phyloP scores from a whole-genome alignment of 2,888 invertebrate genomes.

The Netelia melanura region DNA sequence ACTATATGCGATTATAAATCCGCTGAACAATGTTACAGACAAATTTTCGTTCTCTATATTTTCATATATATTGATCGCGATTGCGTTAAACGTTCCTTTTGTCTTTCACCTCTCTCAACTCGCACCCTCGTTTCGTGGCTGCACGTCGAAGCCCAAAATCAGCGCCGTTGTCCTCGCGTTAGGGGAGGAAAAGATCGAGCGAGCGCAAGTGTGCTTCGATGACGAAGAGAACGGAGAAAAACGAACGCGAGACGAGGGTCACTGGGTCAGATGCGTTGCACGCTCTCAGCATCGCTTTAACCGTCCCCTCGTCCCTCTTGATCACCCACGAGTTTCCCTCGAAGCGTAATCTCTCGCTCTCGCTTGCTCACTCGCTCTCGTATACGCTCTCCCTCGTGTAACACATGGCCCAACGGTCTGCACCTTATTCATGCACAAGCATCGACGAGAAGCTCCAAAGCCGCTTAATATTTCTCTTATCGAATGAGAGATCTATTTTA shows the following conservation, averaged over 20 bases:
- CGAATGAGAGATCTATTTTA: conserved; percentile 29
- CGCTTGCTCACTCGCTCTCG: conserved; percentile 49
- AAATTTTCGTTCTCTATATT: background rate
- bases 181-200: conserved; percentile 32
- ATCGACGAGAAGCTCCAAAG: conserved; percentile 40
- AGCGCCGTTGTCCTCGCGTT: conserved; percentile 28
- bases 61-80: background rate
- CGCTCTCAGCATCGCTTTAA: conserved; percentile 71
- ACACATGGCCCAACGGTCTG: conserved; percentile 79
- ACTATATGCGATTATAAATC: background rate
- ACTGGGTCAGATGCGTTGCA: conserved; percentile 83
- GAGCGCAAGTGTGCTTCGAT: conserved; percentile 29
- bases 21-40: background rate
- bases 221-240: conserved; percentile 68
- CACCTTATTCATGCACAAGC: conserved; percentile 37
- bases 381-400: conserved; percentile 66
- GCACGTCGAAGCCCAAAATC: conserved; percentile 26
- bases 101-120: background rate
- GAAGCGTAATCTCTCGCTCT: conserved; percentile 45
- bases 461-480: conserved; percentile 55
- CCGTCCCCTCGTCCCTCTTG: conserved; percentile 53
- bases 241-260: conserved; percentile 78
- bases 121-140: conserved; percentile 16
- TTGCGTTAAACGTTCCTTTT: background rate
- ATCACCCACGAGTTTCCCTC: conserved; percentile 59